phyloP scores from a whole-genome alignment of 2,797 vertebrate species.

The Myotis findleyi region DNA sequence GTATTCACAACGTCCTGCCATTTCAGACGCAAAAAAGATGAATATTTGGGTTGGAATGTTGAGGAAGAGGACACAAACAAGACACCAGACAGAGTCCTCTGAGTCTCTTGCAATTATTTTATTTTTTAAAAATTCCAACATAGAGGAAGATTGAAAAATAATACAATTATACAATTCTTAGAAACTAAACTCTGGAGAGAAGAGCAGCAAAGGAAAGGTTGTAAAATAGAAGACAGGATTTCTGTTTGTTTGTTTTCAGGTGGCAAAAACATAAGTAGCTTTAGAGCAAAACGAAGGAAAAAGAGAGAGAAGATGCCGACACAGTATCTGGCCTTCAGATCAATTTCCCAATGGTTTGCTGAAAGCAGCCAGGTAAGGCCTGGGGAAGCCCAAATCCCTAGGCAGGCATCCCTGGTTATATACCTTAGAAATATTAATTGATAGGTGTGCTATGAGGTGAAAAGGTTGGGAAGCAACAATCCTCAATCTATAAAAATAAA shows the following conservation, averaged over 20 bases:
- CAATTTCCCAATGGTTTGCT: neutral
- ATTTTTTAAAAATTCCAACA: neutral
- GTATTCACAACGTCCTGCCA: neutral
- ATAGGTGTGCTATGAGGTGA: neutral
- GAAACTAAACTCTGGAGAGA: neutral
- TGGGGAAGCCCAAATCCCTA: neutral
- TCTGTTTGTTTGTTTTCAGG: neutral
- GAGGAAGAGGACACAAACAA: neutral
- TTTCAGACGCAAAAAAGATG: neutral
- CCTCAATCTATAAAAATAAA: constrained; percentile 2
- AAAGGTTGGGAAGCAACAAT: neutral
- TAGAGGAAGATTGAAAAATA: constrained; percentile 2
- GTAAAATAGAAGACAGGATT: neutral
- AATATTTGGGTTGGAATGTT: neutral
- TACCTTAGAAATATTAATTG: neutral
- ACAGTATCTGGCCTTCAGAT: neutral
- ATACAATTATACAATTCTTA: neutral
- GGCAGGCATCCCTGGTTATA: neutral
- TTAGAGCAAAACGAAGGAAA: neutral
- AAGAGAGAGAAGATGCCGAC: neutral
- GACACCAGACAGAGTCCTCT: neutral
- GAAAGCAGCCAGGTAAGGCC: neutral
- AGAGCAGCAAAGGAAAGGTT: neutral
- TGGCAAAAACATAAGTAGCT: neutral
- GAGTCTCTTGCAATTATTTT: neutral